phyloP scores from a whole-genome alignment of 2,888 invertebrate species.

The Siphlonurus alternatus region DNA sequence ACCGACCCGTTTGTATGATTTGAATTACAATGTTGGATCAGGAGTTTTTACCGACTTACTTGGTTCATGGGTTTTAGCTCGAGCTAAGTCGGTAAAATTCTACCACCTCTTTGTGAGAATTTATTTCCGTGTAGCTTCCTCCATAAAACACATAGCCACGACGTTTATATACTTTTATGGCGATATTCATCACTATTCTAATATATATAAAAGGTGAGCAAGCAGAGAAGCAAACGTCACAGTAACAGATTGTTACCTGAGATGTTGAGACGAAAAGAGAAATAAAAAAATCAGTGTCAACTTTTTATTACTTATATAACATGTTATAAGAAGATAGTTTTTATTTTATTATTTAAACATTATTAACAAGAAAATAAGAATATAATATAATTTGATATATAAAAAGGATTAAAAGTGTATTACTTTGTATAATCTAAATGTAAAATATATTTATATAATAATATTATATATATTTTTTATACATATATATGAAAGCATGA shows the following conservation, averaged over 20 bases:
- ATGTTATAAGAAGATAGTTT: background rate
- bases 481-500: background rate
- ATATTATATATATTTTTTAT: background rate
- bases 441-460: background rate
- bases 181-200: background rate
- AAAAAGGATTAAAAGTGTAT: background rate
- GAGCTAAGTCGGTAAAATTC: too few species aligned
- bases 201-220: too few species aligned
- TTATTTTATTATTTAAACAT: background rate
- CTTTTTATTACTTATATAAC: background rate
- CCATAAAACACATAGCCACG: background rate
- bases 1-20: too few species aligned
- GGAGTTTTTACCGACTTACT: too few species aligned
- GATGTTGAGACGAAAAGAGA: background rate
- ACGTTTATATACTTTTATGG: background rate
- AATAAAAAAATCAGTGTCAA: background rate
- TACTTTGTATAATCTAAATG: background rate
- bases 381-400: background rate
- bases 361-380: background rate
- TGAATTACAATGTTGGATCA: too few species aligned
- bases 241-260: background rate
- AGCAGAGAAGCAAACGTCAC: background rate
- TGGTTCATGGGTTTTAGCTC: too few species aligned
- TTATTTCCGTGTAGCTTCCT: background rate
- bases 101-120: too few species aligned